Evolutionary conservation across 1,140 invertebrate species (phyloP), one percentile per base, ranked within the genome.

Genomic region (Tetraneura akinire): DNA sequence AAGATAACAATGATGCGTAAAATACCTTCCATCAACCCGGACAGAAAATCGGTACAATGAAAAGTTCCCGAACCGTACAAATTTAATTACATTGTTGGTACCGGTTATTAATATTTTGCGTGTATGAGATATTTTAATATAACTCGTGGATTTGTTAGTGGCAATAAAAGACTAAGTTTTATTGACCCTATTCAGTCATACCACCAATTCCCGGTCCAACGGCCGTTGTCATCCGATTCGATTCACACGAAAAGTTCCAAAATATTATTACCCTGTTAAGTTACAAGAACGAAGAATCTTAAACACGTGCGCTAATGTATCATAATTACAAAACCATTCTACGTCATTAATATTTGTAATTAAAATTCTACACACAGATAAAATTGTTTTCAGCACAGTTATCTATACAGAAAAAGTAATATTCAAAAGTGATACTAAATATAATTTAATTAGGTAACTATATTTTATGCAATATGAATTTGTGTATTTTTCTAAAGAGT

Each of bases 31-130:
- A 55, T 45, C 42, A 62, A 78, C 16, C 55, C 74, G 53, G 8
- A 78, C 14, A 62, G 74, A 78, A 78, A 78, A 78, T 62, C 55
- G 53, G 55, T 37, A 55, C 73, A 76, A 76, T 76, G 74, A 62
- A 78, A 78, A 78, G 37, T 62, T n/a, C 55, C 0, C 74, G 74
- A 78, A 78, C 74, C 74, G 74, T 78, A 42, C 53, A 45, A 62
- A 37, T 78, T 78, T 78, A 78, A 78, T 78, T 78, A 62, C 37
- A 45, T 47, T 26, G 55, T 62, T 23, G 53, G 53, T 26, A 57
- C 53, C 42, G 45, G 42, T 71, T 74, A 57, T 74, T 74, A 74
- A 74, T 74, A 57, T 57, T 74, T 57, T n/a, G 29, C n/a, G 51
- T 55, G 68, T n/a, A 51, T 18, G 26, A 71, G 23, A 71, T 47